Evolutionary conservation across 2,888 invertebrate species (phyloP).

Genomic region (Microplitis manilae): DNA sequence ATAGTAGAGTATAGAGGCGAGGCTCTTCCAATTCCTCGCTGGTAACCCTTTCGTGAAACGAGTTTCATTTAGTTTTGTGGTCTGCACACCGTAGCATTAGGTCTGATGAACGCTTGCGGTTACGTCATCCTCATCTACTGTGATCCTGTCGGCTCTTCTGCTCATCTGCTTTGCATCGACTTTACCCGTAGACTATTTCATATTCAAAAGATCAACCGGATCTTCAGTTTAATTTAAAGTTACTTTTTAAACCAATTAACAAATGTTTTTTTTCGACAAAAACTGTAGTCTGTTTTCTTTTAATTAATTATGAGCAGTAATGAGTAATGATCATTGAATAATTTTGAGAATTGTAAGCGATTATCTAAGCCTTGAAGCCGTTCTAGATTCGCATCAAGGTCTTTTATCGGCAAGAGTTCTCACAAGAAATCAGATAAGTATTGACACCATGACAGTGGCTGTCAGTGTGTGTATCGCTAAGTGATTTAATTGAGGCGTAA

Average conservation of each 20-base stretch:
- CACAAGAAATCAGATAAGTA: not conserved
- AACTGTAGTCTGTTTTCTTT: too few relatives aligned
- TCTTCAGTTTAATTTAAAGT: not conserved
- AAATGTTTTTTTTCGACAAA: too few relatives aligned
- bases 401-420: constrained; percentile 8
- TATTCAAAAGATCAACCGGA: not conserved
- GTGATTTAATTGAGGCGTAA: constrained; percentile 20
- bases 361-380: constrained; percentile 6
- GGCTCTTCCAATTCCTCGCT: constrained; percentile 47
- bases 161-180: not conserved
- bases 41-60: constrained; percentile 50
- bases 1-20: constrained; percentile 24
- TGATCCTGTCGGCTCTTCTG: constrained; percentile 35
- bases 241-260: not conserved
- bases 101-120: constrained; percentile 58
- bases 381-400: constrained; percentile 11
- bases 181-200: not conserved
- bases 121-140: constrained; percentile 52
- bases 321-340: not conserved
- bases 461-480: not conserved
- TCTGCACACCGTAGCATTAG: constrained; percentile 52
- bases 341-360: not conserved
- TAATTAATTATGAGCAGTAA: not conserved
- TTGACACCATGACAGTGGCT: not conserved
- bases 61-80: constrained; percentile 58